Evolutionary conservation across 2,888 invertebrate species (phyloP).

Genomic region (Ephialtes manifestator): DNA sequence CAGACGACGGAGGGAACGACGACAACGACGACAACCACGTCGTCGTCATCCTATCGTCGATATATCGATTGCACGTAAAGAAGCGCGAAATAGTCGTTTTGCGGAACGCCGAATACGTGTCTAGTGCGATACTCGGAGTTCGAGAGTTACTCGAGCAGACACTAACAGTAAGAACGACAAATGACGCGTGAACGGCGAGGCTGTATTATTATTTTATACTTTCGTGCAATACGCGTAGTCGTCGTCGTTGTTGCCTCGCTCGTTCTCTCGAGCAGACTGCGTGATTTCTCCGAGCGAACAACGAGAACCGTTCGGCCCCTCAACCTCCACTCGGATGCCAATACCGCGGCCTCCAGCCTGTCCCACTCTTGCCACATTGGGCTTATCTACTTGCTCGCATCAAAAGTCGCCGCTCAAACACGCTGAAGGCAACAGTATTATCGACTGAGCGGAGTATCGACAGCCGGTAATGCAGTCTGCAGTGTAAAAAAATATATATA

Average conservation of each 20-base stretch:
- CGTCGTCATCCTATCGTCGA: conserved; percentile 57
- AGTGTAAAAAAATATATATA: background rate
- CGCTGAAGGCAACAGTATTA: background rate
- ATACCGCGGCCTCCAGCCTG: conserved; percentile 48
- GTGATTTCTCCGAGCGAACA: conserved; percentile 16
- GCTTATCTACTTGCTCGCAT: conserved; percentile 23
- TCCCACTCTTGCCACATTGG: conserved; percentile 32
- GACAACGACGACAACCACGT: conserved; percentile 52
- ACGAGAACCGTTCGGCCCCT: conserved; percentile 17
- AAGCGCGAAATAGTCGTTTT: conserved; percentile 1
- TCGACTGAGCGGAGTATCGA: background rate
- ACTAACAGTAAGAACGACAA: background rate
- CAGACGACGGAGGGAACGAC: conserved; percentile 35
- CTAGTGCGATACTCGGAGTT: background rate
- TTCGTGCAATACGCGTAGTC: background rate
- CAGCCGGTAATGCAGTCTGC: background rate
- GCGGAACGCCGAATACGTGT: background rate
- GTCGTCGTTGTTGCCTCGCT: conserved; percentile 49
- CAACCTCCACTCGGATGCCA: conserved; percentile 54
- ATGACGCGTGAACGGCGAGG: conserved; percentile 10
- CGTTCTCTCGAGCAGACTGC: conserved; percentile 66
- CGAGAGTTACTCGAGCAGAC: background rate
- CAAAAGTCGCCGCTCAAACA: background rate
- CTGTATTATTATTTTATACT: conserved; percentile 11
- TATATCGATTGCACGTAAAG: conserved; percentile 57